Base-by-base conservation (phyloP, 2,888 invertebrate species). In the Hesperia comma region DNA sequence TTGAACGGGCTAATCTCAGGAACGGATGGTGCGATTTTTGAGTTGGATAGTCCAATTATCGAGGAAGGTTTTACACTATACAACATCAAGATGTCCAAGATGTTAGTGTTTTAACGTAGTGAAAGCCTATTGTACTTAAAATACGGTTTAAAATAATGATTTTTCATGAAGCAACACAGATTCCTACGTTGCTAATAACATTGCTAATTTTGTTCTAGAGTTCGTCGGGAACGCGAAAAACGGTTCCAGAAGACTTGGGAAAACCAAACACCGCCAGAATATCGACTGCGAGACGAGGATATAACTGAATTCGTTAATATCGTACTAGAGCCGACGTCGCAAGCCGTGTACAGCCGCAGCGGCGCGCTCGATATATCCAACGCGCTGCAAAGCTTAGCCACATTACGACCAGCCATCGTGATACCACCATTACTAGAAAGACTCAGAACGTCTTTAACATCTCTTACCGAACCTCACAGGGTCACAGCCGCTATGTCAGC, bases 401-500 rank as follows among this genome's bases (percentile, higher is more conserved):
- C 95, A 2, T 85, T 98, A 61, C 91, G 98, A 69, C 98, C 98
- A 0, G 95, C 96, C 69, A 86, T 97, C 19, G 96, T 98, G 2
- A 94, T 98, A 58, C 98, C 98, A 0, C 95, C 96, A 55, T 93
- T 98, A 14, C 83, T 99, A 66, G 97, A 98, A 70, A 95, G 95
- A 84, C 93, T 98, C 67, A 96, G 96, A 81, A 94, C 95, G 0
- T 95, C 97, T 0, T 88, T 98, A 80, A 97, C 97, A 77, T 97
- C 97, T 1, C 85, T 98, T 41, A 98, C 97, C 0, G 98, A 99
- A 84, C 98, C 98, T 0, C 97, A 98, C 81, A 95, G 95, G 83
- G 93, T 95, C 14, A 95, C 95, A 0, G 95, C 96, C 1, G 94
- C 95, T 0, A 94, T 97, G 94, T 93, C 94, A 66, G 95, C 95